These are phyloP conservation scores for Polietes domitor DNA, from an alignment of 2,888 invertebrate genomes.

Conservation along the genomic window DNA sequence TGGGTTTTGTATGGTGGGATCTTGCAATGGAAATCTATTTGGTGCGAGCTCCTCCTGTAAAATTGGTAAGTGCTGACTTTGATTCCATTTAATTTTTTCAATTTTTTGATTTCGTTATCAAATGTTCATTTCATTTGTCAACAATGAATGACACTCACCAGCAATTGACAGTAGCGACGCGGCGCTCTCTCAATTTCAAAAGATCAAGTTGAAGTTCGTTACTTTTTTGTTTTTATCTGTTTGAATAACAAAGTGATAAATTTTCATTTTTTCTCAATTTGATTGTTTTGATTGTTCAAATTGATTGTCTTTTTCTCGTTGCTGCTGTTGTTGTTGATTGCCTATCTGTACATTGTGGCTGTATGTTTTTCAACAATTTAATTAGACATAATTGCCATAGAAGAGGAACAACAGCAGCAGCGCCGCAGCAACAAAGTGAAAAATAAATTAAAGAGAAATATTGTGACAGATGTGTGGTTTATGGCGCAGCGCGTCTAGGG, in stretches of 20 bases:
- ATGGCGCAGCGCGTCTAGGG: background rate
- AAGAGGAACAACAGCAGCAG: conserved; percentile 8
- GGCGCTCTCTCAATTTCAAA: background rate
- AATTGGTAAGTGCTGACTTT: background rate
- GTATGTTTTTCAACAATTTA: conserved; percentile 8
- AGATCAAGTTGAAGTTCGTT: background rate
- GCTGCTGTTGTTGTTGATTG: too few relatives aligned
- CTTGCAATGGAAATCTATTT: background rate
- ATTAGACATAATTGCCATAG: conserved; percentile 5
- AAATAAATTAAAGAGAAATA: background rate
- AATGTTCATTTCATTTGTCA: background rate
- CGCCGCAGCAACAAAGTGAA: too few relatives aligned
- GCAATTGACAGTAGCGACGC: too few relatives aligned
- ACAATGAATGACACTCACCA: too few relatives aligned
- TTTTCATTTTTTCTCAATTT: background rate
- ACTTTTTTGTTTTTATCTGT: too few relatives aligned
- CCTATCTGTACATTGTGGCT: too few relatives aligned
- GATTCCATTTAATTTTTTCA: background rate
- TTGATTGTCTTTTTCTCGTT: too few relatives aligned
- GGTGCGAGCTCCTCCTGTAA: background rate
- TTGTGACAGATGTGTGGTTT: conserved; percentile 4
- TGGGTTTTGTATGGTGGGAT: background rate
- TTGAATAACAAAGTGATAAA: conserved; percentile 4
- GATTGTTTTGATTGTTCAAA: conserved; percentile 4
- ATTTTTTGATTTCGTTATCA: background rate